Evolutionary conservation across 2,888 invertebrate species (phyloP), one percentile per base, ranked within the genome.

Genomic region (Ophonus ardosiacus): DNA sequence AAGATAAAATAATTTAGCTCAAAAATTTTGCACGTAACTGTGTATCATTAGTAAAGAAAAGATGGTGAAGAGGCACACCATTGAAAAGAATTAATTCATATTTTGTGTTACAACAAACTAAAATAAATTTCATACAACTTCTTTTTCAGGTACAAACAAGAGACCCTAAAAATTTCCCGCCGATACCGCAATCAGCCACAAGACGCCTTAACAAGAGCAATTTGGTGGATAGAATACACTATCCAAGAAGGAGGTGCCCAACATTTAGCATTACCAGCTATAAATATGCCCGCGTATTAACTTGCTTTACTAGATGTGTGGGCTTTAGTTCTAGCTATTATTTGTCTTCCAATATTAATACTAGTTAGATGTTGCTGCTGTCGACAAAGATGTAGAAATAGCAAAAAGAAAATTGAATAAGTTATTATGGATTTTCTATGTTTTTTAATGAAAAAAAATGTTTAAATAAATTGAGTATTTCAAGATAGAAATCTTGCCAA

Each of bases 151-250:
- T 89, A 89, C 76, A 82, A 78, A 8, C 56, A 85, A 74, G 87
- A 87, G 24, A 86, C 87, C 40, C 74, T 86, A 78, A 24, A 65
- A 3, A 40, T 88, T 10, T 88, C 88, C 0, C 82, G 68, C 71
- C 81, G 82, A 24, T 87, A 86, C 65, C 83, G 85, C 21, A 87
- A 88, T 85, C 86, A 86, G 74, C 85, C 86, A 17, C 82, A 87
- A 43, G 85, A 87, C 1, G 86, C 88, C 0, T 56, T 88, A 13
- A 85, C 86, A 18, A 78, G 85, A 65, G 87, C 86, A 7, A 81
- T 88, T 3, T 88, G 86, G 85, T 88, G 88, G 87, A 81, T 87
- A 17, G 87, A 88, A 76, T 87, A 87, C 21, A 81, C 86, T 6
- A 24, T 87, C n/a, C 86, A 87, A 56, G 85, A 88, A 57, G 85